Evolutionary conservation across 2,888 invertebrate species (phyloP).

Genomic region (Operophtera brumata): DNA sequence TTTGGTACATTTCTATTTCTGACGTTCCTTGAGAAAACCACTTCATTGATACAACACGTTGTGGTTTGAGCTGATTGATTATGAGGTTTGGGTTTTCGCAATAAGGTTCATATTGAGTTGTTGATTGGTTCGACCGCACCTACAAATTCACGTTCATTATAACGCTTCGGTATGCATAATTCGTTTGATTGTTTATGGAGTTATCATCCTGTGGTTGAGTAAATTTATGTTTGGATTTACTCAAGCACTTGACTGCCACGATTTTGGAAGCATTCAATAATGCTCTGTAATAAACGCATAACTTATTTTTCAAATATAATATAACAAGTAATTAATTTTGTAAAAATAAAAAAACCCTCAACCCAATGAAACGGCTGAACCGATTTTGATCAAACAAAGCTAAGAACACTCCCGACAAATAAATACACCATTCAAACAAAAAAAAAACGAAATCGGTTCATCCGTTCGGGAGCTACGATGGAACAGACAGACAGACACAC

Average conservation of each 20-base stretch:
- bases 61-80: conserved; percentile 20
- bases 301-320: too few species aligned
- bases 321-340: too few species aligned
- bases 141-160: conserved; percentile 43
- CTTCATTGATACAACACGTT: conserved; percentile 55
- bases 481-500: too few species aligned
- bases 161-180: conserved; percentile 50
- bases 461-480: too few species aligned
- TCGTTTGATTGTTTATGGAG: conserved; percentile 45
- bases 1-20: conserved; percentile 51
- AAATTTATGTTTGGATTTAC: conserved; percentile 33
- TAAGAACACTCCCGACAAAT: too few species aligned
- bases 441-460: too few species aligned
- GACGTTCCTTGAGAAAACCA: conserved; percentile 50
- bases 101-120: conserved; percentile 20
- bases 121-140: conserved; percentile 14
- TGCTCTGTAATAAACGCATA: too few species aligned
- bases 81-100: conserved; percentile 23
- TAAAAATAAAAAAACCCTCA: too few species aligned
- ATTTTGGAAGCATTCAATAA: background rate
- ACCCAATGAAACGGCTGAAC: too few species aligned
- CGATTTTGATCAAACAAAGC: too few species aligned
- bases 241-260: conserved; percentile 7
- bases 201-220: conserved; percentile 44
- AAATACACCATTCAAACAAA: too few species aligned